Conservation (phyloP, 1,140 invertebrate genomes). For the Trichogramma pretiosum region DNA sequence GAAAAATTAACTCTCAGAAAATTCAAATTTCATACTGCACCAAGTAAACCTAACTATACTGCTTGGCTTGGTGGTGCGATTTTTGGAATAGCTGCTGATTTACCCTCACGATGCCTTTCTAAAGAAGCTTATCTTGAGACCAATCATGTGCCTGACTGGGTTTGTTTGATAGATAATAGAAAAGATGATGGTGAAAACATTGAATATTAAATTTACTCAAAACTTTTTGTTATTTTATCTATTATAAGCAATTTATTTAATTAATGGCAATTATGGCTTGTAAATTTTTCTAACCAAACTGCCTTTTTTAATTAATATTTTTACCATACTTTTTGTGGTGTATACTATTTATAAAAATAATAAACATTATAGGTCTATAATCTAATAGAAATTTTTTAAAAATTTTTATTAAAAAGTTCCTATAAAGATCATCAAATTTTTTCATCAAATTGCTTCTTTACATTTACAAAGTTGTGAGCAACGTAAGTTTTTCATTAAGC, state of each 20-base stretch:
- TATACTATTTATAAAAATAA: conserved; percentile 11
- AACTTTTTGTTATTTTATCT: conserved; percentile 7
- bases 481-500: conserved; percentile 87
- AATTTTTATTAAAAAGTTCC: background rate
- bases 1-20: conserved; percentile 54
- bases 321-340: conserved; percentile 6
- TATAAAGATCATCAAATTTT: background rate
- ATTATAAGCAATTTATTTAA: conserved; percentile 5
- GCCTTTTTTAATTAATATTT: conserved; percentile 3
- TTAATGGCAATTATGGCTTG: background rate
- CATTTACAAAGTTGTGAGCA: conserved; percentile 59
- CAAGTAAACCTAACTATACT: conserved; percentile 75
- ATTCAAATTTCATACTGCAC: conserved; percentile 71
- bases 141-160: conserved; percentile 72
- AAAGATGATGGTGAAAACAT: conserved; percentile 27
- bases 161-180: conserved; percentile 59
- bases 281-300: conserved; percentile 9
- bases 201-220: no score
- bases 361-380: conserved; percentile 13
- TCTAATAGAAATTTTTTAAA: no score
- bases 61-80: conserved; percentile 82
- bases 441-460: conserved; percentile 10
- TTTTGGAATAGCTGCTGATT: conserved; percentile 75
- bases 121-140: conserved; percentile 66
- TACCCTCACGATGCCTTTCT: conserved; percentile 59